Evolutionary conservation across 2,113 vertebrate genomes (phyloP).

Genomic region (Aegypius monachus): DNA sequence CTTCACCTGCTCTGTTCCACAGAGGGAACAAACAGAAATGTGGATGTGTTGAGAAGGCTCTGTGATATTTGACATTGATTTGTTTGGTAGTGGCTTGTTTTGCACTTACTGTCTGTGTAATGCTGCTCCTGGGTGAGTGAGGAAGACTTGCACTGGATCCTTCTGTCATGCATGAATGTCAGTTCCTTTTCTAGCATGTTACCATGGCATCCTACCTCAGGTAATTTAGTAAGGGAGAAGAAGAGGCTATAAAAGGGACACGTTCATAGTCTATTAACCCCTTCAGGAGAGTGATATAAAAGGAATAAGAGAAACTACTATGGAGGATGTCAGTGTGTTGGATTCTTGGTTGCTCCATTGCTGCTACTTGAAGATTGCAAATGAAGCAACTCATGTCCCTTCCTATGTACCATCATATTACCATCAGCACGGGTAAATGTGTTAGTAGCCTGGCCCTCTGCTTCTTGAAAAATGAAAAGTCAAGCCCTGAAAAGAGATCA

Average conservation of each 20-base stretch:
- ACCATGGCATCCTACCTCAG: neutral
- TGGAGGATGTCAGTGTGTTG: neutral
- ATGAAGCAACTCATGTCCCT: neutral
- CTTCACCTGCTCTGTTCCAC: neutral
- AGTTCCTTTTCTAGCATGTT: neutral
- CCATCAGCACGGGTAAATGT: neutral
- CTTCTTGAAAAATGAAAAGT: neutral
- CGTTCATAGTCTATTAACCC: neutral
- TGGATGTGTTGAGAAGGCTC: fast-evolving
- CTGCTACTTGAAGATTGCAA: neutral
- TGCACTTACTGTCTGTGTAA: neutral
- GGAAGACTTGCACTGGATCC: neutral
- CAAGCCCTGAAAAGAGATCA: neutral
- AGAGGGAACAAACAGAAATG: neutral
- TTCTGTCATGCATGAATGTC: neutral
- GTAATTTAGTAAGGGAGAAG: neutral
- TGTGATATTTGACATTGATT: neutral
- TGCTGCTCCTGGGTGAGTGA: neutral
- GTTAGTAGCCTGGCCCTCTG: neutral
- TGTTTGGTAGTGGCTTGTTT: neutral
- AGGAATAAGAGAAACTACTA: neutral
- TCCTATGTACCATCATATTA: neutral
- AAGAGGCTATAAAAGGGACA: neutral
- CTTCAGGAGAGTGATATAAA: neutral
- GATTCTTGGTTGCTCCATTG: neutral